Evolutionary conservation across 1,140 invertebrate genomes (phyloP).

Genomic region (Oncopodura yosiiana): DNA sequence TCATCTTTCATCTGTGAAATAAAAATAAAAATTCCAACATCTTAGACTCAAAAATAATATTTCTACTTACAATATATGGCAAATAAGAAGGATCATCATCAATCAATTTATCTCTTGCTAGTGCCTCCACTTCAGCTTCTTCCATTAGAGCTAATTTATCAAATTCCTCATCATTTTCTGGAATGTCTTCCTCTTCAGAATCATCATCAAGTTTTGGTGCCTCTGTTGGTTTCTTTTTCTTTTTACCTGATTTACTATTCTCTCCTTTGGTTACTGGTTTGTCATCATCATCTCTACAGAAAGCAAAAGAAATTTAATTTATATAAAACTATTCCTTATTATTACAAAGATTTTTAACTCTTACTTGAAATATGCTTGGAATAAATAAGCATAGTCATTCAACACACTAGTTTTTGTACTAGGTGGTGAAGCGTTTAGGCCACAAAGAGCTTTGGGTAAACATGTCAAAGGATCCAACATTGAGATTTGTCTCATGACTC

Average conservation of each 20-base stretch:
- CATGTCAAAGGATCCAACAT: slow-evolving; percentile 27
- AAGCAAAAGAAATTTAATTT: not conserved
- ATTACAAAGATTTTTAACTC: slow-evolving; percentile 1
- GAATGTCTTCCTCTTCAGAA: slow-evolving; percentile 13
- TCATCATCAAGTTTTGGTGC: slow-evolving; percentile 13
- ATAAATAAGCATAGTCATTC: slow-evolving; percentile 28
- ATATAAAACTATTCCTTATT: not conserved
- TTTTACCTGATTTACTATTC: not conserved
- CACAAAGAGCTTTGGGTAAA: slow-evolving; percentile 28
- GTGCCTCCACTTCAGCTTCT: slow-evolving; percentile 16
- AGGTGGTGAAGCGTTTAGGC: slow-evolving; percentile 17
- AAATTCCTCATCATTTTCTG: slow-evolving; percentile 16
- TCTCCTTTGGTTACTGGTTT: not conserved
- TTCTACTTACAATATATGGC: slow-evolving; percentile 17
- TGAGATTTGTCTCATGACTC: slow-evolving; percentile 20
- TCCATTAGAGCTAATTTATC: slow-evolving; percentile 9
- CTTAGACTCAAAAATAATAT: not conserved
- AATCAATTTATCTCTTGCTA: slow-evolving; percentile 20
- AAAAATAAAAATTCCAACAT: not conserved
- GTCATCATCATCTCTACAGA: not conserved
- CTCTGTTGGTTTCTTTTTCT: not conserved
- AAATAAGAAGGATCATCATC: slow-evolving; percentile 21
- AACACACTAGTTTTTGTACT: slow-evolving; percentile 19
- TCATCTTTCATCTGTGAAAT: not conserved
- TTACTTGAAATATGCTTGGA: slow-evolving; percentile 28